Conservation (phyloP, 2,797 vertebrate genomes). For the Monodelphis domestica region DNA sequence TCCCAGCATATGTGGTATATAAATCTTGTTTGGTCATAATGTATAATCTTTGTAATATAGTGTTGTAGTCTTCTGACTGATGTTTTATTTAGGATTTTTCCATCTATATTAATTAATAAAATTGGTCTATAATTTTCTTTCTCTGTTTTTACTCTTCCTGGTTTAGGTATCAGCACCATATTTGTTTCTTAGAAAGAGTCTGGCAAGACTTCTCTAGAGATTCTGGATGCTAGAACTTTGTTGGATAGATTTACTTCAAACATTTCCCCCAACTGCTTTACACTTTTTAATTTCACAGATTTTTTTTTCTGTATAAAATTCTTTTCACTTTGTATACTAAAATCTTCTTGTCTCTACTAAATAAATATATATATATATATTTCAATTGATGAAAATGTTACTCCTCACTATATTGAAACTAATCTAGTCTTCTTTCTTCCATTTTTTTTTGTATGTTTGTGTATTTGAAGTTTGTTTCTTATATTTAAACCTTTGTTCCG, state of each 20-base stretch:
- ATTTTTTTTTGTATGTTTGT: not conserved
- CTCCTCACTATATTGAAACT: not conserved
- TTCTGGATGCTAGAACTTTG: not conserved
- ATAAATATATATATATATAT: not conserved
- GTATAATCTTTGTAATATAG: too few relatives aligned
- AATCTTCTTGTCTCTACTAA: not conserved
- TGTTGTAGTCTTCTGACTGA: too few relatives aligned
- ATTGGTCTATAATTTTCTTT: too few relatives aligned
- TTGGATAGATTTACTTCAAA: not conserved
- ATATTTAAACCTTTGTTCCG: not conserved
- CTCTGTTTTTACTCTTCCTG: too few relatives aligned
- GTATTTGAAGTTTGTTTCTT: not conserved
- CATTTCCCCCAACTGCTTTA: not conserved
- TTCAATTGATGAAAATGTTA: not conserved
- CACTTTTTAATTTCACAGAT: not conserved
- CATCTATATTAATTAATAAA: too few relatives aligned
- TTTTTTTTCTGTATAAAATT: not conserved
- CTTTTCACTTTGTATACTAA: not conserved
- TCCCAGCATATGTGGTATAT: too few relatives aligned
- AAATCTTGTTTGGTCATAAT: too few relatives aligned
- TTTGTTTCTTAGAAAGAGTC: too few relatives aligned
- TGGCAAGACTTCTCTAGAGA: not conserved
- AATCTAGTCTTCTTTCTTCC: not conserved
- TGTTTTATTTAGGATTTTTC: too few relatives aligned
- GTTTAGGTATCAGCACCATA: too few relatives aligned